These are phyloP conservation scores for Onychomys leucogaster DNA, from an alignment of 2,797 vertebrate species.

Conservation along the genomic window DNA sequence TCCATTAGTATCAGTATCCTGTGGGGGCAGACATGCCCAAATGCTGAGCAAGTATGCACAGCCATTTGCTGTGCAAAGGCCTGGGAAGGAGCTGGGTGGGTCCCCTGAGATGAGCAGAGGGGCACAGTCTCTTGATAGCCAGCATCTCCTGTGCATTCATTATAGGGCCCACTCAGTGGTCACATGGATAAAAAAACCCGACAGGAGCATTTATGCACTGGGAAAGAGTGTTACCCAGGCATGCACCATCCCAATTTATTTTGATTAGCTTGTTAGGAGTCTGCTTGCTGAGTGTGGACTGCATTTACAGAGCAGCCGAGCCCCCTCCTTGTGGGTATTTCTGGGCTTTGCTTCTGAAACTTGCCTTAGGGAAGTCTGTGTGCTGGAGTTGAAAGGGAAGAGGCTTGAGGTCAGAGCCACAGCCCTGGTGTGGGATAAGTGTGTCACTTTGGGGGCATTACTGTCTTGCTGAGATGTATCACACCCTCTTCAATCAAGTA, in stretches of 20 bases:
- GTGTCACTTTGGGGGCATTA: neutral
- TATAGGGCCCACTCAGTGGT: conserved; percentile 36
- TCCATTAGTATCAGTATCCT: conserved; percentile 75
- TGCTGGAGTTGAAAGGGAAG: neutral
- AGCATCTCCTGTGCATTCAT: conserved; percentile 46
- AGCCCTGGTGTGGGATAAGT: neutral
- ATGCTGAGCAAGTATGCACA: neutral
- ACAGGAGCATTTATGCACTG: neutral
- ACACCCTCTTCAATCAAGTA: neutral
- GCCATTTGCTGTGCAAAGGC: conserved; percentile 46
- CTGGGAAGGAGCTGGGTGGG: conserved; percentile 59
- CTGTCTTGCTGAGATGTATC: neutral
- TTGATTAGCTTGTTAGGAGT: conserved; percentile 69
- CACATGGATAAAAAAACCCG: neutral
- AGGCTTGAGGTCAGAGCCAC: neutral
- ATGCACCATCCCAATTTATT: neutral
- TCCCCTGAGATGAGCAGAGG: neutral
- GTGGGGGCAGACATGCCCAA: conserved; percentile 55
- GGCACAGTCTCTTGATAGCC: neutral
- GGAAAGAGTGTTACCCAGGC: neutral
- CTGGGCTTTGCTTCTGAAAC: neutral
- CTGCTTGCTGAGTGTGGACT: neutral
- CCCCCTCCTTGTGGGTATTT: neutral
- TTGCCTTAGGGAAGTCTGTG: neutral
- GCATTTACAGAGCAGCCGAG: neutral